These are phyloP conservation scores for Daboia siamensis DNA, from an alignment of 2,113 vertebrate genomes.

Conservation along the genomic window DNA sequence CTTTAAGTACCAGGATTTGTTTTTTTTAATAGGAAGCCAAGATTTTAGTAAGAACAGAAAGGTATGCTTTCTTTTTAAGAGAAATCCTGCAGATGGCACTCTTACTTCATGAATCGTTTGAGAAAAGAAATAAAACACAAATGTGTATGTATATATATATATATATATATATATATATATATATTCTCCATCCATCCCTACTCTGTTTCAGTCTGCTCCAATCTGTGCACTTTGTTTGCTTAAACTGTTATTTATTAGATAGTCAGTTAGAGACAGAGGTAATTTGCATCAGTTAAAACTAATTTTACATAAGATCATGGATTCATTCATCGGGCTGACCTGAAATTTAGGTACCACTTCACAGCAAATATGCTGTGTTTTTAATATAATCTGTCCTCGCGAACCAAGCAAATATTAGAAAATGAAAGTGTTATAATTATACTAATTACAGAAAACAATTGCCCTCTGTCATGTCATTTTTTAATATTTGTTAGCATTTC, in stretches of 20 bases:
- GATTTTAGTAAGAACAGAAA: neutral
- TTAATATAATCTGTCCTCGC: neutral
- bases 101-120: constrained; percentile 45
- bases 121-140: neutral
- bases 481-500: neutral
- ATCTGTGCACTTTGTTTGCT: constrained; percentile 8
- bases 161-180: neutral
- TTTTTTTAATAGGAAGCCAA: constrained; percentile 18
- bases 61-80: neutral
- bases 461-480: neutral
- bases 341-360: neutral
- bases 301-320: constrained; percentile 12
- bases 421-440: neutral
- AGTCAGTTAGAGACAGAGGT: neutral
- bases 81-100: constrained; percentile 72
- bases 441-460: neutral
- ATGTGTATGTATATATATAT: neutral
- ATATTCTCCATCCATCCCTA: neutral
- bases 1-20: constrained; percentile 24
- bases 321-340: constrained; percentile 7
- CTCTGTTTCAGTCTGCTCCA: neutral
- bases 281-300: constrained; percentile 19
- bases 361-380: neutral
- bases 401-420: neutral
- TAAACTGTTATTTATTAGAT: constrained; percentile 40